Percentiles rank a stretch among this genome's conserved stretches.
Evolutionary conservation across 2,113 vertebrate genomes (phyloP).

Genomic region (Alexandromys fortis): DNA sequence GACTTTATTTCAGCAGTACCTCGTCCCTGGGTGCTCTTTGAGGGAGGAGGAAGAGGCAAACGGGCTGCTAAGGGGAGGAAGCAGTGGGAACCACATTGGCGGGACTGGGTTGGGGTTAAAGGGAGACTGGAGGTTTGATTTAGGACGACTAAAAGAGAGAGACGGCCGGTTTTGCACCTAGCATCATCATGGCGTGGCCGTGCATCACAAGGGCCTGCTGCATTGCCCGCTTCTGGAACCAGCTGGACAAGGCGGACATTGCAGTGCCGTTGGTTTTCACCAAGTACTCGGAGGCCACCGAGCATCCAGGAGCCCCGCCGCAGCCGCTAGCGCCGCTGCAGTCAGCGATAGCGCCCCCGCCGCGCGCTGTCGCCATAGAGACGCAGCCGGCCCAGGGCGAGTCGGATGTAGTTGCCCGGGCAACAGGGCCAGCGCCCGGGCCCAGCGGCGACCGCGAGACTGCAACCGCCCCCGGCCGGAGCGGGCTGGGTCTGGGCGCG

Average conservation of each 20-base stretch:
- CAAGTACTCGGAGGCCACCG: conserved; percentile 95
- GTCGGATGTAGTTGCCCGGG: conserved; percentile 83
- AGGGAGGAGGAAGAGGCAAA: not conserved
- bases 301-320: conserved; percentile 87
- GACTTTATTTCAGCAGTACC: not conserved
- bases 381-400: conserved; percentile 88
- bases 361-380: conserved; percentile 89
- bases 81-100: not conserved
- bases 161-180: not conserved
- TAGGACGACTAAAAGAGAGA: not conserved
- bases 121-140: conserved; percentile 43
- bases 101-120: not conserved
- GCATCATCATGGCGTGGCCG: conserved; percentile 97
- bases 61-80: not conserved
- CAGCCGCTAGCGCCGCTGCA: conserved; percentile 76
- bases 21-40: not conserved
- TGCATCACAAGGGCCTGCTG: conserved; percentile 98
- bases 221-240: conserved; percentile 98
- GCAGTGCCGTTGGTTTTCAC: conserved; percentile 96
- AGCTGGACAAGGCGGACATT: conserved; percentile 97
- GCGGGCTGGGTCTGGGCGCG: conserved; percentile 64
- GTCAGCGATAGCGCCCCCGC: conserved; percentile 66
- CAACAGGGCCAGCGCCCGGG: conserved; percentile 77
- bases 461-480: conserved; percentile 81
- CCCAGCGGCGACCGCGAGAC: conserved; percentile 77